Evolutionary conservation across 1,140 invertebrate genomes (phyloP), one percentile per base, ranked within the genome.

Genomic region (Cardiocondyla obscurior): DNA sequence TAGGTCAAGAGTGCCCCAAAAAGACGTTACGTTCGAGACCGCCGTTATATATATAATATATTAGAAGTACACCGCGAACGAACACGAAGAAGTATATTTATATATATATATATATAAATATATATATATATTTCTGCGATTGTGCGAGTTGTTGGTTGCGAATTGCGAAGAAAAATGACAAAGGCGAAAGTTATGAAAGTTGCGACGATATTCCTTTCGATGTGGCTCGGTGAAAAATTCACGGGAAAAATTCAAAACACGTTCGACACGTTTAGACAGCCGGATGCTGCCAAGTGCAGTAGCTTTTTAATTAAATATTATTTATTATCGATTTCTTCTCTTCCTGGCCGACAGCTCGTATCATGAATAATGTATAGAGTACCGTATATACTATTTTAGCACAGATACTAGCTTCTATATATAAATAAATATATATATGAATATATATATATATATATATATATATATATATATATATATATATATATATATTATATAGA

Each of bases 321-420:
- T 67, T 65, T 77, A 77, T 77, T 77, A 28, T 53, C 12, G 46
- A 49, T 7, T 74, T 33, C 12, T 64, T 79, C 14, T 70, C 82
- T 36, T 72, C 82, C 46, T 81, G 76, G 83, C 77, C 46, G 64
- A 83, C 87, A 85, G 72, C 67, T 88, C 88, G 89, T 81, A 69
- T 49, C 57, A 51, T 83, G 65, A 83, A 88, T 82, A 83, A 86
- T 90, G 89, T 90, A 90, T 88, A 90, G 82, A 90, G 57, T 85
- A 89, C 86, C 76, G 86, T 89, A 89, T 58, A 83, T 85, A 89
- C 82, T 90, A 90, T 90, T 90, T 90, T 90, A 90, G 89, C 83
- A 90, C 39, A 87, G 58, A 81, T 62, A 87, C 89, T 83, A 73
- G 72, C 86, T 86, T 85, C 81, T 77, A 70, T 46, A 83, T 81